Evolutionary conservation across 2,113 vertebrate species (phyloP), one percentile per base, ranked within the genome.

Genomic region (Oceanites oceanicus): DNA sequence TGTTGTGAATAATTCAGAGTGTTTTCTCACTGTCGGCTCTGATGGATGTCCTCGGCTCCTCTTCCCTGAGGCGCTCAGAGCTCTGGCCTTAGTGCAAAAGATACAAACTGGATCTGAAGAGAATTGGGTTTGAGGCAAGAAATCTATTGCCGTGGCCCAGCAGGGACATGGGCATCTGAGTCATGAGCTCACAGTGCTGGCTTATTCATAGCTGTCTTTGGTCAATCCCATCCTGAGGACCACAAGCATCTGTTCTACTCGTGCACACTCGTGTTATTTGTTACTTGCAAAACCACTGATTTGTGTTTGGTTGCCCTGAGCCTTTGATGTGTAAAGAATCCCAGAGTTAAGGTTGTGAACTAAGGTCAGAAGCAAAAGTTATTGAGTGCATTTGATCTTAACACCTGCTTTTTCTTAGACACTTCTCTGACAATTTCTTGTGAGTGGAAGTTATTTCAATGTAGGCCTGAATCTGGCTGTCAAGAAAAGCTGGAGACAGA

Each of bases 1-100:
- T 53, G 81, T 82, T 61, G 78, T 97, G 84, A 97, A 96, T 97
- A 96, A 97, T 96, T 95, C 81, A 94, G 74, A 55, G 59, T 96
- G 87, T 96, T 96, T 97, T 93, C 94, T 95, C 91, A 96, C 95
- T 92, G 91, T 92, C 0, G 0, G 47, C 78, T 91, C 71, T 94
- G 94, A 92, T 87, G 89, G 67, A 89, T 94, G 71, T 94, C 85
- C 81, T 97, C 21, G 0, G 14, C 71, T 95, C 44, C 53, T 93
- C 86, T 95, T 96, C 91, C 91, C 86, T 55, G 67, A 95, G 91
- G 94, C 10, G 0, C 74, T 73, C 67, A 44, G 84, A 71, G 67
- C 34, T 76, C 74, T 58, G 62, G 80, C 56, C 91, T 90, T 56
- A 78, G 53, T 79, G 73, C 76, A 66, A 91, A 87, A 79, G 77